These are phyloP conservation scores for Myxocyprinus asiaticus DNA, from an alignment of 2,113 vertebrate genomes.

Conservation along the genomic window DNA sequence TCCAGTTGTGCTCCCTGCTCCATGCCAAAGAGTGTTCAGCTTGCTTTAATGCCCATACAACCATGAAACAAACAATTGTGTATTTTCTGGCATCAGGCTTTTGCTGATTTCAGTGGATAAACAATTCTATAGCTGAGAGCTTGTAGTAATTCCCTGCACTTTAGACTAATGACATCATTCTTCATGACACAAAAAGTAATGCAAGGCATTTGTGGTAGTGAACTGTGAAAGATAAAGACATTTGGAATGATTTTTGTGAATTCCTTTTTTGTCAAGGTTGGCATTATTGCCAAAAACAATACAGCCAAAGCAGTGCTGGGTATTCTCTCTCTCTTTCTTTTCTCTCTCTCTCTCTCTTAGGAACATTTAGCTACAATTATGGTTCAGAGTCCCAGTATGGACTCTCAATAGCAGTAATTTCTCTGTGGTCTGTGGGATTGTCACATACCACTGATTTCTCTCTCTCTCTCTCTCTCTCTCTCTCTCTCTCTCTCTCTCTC, in stretches of 20 bases:
- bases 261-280: conserved; percentile 59
- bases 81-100: conserved; percentile 48
- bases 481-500: too few species aligned
- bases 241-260: conserved; percentile 63
- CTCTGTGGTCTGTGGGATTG: neutral
- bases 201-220: conserved; percentile 53
- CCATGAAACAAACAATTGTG: conserved; percentile 58
- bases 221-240: conserved; percentile 69
- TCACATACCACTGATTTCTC: neutral
- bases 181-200: conserved; percentile 45
- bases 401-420: conserved; percentile 25
- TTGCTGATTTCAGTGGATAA: conserved; percentile 49
- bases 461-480: too few species aligned
- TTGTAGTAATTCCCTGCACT: conserved; percentile 50
- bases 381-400: conserved; percentile 60
- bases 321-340: neutral
- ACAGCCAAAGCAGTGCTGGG: conserved; percentile 49
- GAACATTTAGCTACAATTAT: conserved; percentile 34
- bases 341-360: neutral
- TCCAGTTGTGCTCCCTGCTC: conserved; percentile 50
- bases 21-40: conserved; percentile 54
- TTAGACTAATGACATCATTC: conserved; percentile 52
- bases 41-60: conserved; percentile 54
- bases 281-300: conserved; percentile 68
- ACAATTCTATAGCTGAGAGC: conserved; percentile 35